Evolutionary conservation across 2,888 invertebrate genomes (phyloP), one percentile per base, ranked within the genome.

Genomic region (Napeogenes inachia): DNA sequence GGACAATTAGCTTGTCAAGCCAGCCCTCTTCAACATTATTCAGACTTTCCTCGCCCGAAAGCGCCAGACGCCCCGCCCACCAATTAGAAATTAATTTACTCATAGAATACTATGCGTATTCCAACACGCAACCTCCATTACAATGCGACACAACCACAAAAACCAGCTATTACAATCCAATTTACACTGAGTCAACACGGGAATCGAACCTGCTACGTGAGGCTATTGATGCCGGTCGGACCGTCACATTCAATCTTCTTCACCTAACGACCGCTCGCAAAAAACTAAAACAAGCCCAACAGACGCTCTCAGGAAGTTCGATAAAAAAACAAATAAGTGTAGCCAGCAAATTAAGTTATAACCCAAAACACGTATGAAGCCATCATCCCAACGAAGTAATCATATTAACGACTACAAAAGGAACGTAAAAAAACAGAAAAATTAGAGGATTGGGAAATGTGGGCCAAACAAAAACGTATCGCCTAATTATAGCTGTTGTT

Each of bases 331-430:
- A 88, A 89, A 89, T 87, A 89, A 86, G 81, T 81, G 82, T 85
- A 81, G 80, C 85, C 84, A 79, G 82, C 87, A 90, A 90, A 90
- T 90, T 90, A 90, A 90, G 90, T 90, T 90, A 89, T 89, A 90
- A 90, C 85, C 88, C 89, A 87, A 89, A 89, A 89, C 89, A 89
- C 87, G 90, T 89, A 90, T 89, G 89, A 89, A 90, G 90, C 89
- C 88, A 89, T 89, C 90, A 89, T 87, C 89, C 85, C 82, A 84
- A 88, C 85, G 87, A 85, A 89, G 88, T 90, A 90, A 90, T 90
- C 90, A 89, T 89, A 89, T 90, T 89, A 90, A 90, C 90, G 89
- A 89, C 89, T 89, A 89, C 89, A 89, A 89, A 90, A 89, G 89
- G 82, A 84, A 84, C 86, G 85, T 88, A 89, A 90, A 90, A 89